phyloP scores from a whole-genome alignment of 2,797 vertebrate species.

The Peromyscus eremicus region DNA sequence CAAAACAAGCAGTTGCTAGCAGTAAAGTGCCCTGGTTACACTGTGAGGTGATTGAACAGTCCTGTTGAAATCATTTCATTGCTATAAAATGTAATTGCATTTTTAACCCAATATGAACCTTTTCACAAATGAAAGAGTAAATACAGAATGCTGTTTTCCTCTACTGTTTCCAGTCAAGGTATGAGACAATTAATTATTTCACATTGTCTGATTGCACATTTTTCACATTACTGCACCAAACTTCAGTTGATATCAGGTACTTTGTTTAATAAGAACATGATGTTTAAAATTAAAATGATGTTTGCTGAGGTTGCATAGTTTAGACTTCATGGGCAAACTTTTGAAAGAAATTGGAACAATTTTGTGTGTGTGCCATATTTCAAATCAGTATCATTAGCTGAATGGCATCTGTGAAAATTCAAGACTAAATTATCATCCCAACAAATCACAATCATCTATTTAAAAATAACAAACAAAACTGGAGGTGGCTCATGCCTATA shows the following conservation, averaged over 20 bases:
- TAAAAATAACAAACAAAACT: background rate
- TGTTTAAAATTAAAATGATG: conserved; percentile 19
- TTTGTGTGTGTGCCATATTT: background rate
- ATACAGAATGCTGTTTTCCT: conserved; percentile 15
- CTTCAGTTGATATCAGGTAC: background rate
- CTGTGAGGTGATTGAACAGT: conserved; percentile 71
- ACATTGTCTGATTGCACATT: conserved; percentile 2
- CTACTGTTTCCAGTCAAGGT: conserved; percentile 49
- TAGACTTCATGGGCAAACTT: background rate
- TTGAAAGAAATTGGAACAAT: background rate
- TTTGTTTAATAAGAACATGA: background rate
- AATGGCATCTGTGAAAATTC: conserved; percentile 22
- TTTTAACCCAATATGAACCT: conserved; percentile 76
- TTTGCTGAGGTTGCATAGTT: conserved; percentile 16
- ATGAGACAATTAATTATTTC: conserved; percentile 26
- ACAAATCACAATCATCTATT: background rate
- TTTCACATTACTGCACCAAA: conserved; percentile 9
- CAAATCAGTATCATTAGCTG: background rate
- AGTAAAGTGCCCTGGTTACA: conserved; percentile 77
- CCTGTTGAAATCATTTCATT: conserved; percentile 76
- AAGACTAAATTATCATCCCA: conserved; percentile 24
- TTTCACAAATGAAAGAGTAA: conserved; percentile 63
- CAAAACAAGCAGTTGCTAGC: conserved; percentile 77
- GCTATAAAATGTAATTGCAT: conserved; percentile 79
- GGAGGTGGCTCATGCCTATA: background rate